Evolutionary conservation across 2,888 invertebrate genomes (phyloP).

Genomic region (Drosophila kambysellisi): DNA sequence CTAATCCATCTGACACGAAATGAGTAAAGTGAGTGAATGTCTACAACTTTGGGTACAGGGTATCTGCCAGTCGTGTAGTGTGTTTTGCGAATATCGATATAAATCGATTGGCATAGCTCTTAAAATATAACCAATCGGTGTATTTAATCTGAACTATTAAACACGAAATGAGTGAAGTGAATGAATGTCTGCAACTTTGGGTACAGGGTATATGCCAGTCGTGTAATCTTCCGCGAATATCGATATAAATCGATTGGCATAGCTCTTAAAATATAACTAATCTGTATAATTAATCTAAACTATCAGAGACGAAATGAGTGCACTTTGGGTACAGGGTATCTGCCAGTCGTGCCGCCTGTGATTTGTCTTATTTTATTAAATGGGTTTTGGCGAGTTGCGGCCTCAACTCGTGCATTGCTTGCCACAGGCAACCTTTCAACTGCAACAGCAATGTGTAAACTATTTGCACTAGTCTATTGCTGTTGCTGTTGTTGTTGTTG

Average conservation of each 20-base stretch:
- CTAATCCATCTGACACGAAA: no score
- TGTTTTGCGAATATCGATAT: not conserved
- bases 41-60: not conserved
- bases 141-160: no score
- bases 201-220: not conserved
- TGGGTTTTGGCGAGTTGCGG: not conserved
- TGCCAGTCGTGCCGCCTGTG: not conserved
- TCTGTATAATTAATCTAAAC: no score
- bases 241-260: not conserved
- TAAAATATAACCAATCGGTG: not conserved
- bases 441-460: slow-evolving; percentile 47
- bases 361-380: not conserved
- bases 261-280: not conserved
- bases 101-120: not conserved
- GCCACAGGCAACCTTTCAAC: slow-evolving; percentile 50
- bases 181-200: not conserved
- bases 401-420: not conserved
- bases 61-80: no score
- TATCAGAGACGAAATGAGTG: no score
- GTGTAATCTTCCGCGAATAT: not conserved
- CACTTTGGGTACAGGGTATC: not conserved
- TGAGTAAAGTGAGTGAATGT: no score
- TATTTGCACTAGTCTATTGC: slow-evolving; percentile 24
- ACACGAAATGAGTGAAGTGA: no score
- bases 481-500: slow-evolving; percentile 7